Percentiles rank a stretch among this genome's conserved stretches.
These are phyloP conservation scores for Rhineura floridana DNA, from an alignment of 2,113 vertebrate species.

Conservation along the genomic window DNA sequence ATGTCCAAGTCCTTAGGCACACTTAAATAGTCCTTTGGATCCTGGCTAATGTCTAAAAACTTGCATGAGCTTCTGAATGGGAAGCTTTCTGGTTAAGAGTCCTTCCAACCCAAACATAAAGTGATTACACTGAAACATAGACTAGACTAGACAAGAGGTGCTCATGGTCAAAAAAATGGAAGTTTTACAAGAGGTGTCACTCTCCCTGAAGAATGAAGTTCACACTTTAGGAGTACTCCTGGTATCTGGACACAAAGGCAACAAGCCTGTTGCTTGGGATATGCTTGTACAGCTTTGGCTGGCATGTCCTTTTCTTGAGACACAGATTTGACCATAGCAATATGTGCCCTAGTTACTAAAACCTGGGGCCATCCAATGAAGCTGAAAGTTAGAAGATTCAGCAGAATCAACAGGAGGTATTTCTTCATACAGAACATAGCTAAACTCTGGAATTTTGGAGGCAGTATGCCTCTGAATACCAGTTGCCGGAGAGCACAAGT, in stretches of 20 bases:
- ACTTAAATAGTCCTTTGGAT: background rate
- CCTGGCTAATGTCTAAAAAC: background rate
- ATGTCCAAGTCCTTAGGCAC: background rate
- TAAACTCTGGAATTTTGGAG: too few relatives aligned
- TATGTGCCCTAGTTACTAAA: background rate
- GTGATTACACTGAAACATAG: background rate
- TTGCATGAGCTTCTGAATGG: background rate
- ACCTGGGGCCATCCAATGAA: too few relatives aligned
- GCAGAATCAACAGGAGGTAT: too few relatives aligned
- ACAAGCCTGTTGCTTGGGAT: background rate
- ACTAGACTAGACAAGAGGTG: too few relatives aligned
- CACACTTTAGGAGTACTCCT: background rate
- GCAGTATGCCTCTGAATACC: too few relatives aligned
- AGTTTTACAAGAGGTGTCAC: background rate
- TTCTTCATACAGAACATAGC: too few relatives aligned
- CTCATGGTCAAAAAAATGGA: background rate
- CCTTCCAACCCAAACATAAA: background rate
- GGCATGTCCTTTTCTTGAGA: background rate
- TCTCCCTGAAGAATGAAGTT: background rate
- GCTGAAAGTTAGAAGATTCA: too few relatives aligned
- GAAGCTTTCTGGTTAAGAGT: background rate
- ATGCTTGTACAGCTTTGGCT: background rate
- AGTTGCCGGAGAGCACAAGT: too few relatives aligned
- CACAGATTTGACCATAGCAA: background rate
- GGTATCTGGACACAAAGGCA: background rate